Percentiles rank a stretch among this genome's conserved stretches.
These are phyloP conservation scores for Dicrostonyx torquatus DNA, from an alignment of 2,797 vertebrate species.

Conservation along the genomic window DNA sequence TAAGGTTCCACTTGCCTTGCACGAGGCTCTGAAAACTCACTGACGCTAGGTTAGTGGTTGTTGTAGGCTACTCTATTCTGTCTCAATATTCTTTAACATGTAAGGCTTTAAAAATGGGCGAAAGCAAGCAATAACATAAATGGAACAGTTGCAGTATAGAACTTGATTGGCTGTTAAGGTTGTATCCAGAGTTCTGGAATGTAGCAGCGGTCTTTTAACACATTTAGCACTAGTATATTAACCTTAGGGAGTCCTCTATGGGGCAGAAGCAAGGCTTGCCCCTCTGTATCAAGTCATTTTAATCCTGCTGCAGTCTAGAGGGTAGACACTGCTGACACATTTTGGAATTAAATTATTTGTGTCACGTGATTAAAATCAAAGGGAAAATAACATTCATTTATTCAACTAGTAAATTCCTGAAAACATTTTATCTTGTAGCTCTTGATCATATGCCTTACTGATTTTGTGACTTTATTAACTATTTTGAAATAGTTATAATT, in stretches of 20 bases:
- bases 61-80: background rate
- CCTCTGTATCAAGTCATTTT: slow-evolving; percentile 22
- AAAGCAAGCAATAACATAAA: slow-evolving; percentile 60
- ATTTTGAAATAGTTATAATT: background rate
- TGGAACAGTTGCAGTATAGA: slow-evolving; percentile 39
- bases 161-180: slow-evolving; percentile 18
- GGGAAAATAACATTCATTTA: background rate
- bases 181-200: slow-evolving; percentile 34
- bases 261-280: background rate
- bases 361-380: background rate
- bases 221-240: background rate
- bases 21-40: background rate
- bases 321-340: background rate
- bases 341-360: background rate
- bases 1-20: background rate
- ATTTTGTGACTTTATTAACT: slow-evolving; percentile 8
- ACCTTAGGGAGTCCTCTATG: slow-evolving; percentile 35
- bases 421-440: slow-evolving; percentile 4
- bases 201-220: slow-evolving; percentile 16
- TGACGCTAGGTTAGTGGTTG: background rate
- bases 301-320: background rate
- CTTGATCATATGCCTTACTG: background rate
- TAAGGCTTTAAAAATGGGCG: background rate
- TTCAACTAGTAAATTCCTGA: background rate
- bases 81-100: slow-evolving; percentile 3